Conservation (phyloP, 2,797 vertebrate species). For the Tamandua tetradactyla region DNA sequence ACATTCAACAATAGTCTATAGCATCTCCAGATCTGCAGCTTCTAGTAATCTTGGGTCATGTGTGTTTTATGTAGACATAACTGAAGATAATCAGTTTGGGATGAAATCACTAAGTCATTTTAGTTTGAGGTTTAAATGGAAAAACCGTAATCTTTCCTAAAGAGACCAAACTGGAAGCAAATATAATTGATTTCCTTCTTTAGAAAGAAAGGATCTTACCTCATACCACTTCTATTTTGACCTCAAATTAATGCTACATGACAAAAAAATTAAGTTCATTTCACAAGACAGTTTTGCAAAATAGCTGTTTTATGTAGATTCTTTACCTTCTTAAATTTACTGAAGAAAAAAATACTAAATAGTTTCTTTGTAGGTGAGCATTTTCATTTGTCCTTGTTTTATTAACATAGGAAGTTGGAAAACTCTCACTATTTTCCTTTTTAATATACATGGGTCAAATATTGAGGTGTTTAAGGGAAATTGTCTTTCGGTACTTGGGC, state of each 20-base stretch:
- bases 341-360: background rate
- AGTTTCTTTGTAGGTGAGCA: background rate
- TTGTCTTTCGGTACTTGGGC: background rate
- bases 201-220: conserved; percentile 27
- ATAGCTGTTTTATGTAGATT: conserved; percentile 33
- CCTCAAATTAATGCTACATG: conserved; percentile 26
- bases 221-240: conserved; percentile 6
- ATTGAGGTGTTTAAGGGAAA: background rate
- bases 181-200: conserved; percentile 45
- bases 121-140: conserved; percentile 38
- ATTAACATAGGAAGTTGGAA: background rate
- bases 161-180: conserved; percentile 52
- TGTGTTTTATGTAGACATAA: conserved; percentile 42
- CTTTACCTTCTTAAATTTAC: conserved; percentile 25
- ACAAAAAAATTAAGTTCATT: conserved; percentile 28
- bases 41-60: background rate
- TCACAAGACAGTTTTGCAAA: conserved; percentile 30
- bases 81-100: conserved; percentile 42
- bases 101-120: conserved; percentile 57
- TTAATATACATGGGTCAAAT: background rate
- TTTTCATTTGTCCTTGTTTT: conserved; percentile 40
- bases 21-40: conserved; percentile 23
- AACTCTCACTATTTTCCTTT: background rate
- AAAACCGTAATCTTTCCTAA: conserved; percentile 64
- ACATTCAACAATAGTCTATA: background rate